Evolutionary conservation across 2,888 invertebrate species (phyloP), one percentile per base, ranked within the genome.

Genomic region (Leuctra nigra): DNA sequence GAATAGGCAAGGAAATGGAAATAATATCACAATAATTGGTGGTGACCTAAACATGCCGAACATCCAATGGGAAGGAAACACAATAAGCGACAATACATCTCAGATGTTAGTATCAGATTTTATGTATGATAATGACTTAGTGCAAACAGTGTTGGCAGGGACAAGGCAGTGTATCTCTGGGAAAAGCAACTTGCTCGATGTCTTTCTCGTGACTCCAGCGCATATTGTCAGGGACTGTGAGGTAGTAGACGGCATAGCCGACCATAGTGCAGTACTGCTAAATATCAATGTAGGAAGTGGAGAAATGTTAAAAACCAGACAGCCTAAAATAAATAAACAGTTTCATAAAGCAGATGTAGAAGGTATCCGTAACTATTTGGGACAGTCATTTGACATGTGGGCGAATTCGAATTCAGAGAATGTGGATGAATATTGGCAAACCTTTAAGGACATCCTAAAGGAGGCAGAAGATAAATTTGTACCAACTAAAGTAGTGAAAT

Each of bases 401-500:
- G 46, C n/a, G 46, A 20, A 9, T n/a, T n/a, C 20, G 46, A n/a
- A 7, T 18, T 39, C 39, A n/a, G n/a, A n/a, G n/a, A n/a, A n/a
- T 4, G 24, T 46, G n/a, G 46, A 46, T n/a, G 46, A 46, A 46
- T 3, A 22, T 4, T 46, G 46, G 46, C 20, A 20, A 14, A 14
- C 46, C 14, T 6, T 46, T 3, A 46, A 22, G 22, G 46, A 46
- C 22, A 46, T 46, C 2, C n/a, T 46, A 46, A 16, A 46, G 22
- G n/a, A 46, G n/a, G 46, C 22, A 6, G 24, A 22, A 14, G 46
- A 46, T 22, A 46, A 16, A 23, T 46, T 23, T 24, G 23, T 46
- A 46, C 46, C 46, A 22, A 46, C 20, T 14, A 46, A 23, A 46
- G 23, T 46, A 46, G 22, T 46, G 23, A 46, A 46, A 46, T 23